These are phyloP conservation scores for Rhinoderma darwinii DNA, from an alignment of 2,113 vertebrate species.

Conservation along the genomic window DNA sequence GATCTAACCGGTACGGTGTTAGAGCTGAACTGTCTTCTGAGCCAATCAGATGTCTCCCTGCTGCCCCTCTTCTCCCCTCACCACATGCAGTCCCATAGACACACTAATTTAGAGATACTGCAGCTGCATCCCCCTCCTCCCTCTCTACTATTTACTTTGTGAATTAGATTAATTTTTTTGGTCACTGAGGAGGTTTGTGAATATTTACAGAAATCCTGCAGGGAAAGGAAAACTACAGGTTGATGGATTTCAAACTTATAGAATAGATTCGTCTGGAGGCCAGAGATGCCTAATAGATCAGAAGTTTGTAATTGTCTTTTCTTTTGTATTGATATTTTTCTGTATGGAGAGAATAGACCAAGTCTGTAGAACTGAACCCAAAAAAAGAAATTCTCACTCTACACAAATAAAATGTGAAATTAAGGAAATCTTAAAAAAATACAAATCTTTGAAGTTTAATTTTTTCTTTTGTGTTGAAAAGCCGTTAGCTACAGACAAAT, in stretches of 20 bases:
- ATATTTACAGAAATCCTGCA: neutral
- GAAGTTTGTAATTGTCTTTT: neutral
- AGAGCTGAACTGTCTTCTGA: neutral
- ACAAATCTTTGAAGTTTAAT: too few relatives aligned
- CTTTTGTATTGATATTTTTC: neutral
- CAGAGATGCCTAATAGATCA: neutral
- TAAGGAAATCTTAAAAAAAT: too few relatives aligned
- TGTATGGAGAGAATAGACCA: neutral
- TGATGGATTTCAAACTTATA: neutral
- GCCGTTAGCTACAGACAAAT: neutral
- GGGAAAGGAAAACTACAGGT: neutral
- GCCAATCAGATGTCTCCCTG: neutral
- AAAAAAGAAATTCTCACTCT: neutral
- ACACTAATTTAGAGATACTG: neutral
- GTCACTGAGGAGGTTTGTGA: neutral
- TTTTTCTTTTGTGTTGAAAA: too few relatives aligned
- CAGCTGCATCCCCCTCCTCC: neutral
- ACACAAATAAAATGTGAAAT: too few relatives aligned
- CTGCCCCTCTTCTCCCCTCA: neutral
- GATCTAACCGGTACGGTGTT: neutral
- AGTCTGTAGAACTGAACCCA: too few relatives aligned
- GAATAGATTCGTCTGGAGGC: neutral
- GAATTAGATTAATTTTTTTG: neutral
- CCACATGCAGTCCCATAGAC: neutral
- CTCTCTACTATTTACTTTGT: neutral